Base-by-base conservation (phyloP, 2,888 invertebrate genomes). In the Empis livida region DNA sequence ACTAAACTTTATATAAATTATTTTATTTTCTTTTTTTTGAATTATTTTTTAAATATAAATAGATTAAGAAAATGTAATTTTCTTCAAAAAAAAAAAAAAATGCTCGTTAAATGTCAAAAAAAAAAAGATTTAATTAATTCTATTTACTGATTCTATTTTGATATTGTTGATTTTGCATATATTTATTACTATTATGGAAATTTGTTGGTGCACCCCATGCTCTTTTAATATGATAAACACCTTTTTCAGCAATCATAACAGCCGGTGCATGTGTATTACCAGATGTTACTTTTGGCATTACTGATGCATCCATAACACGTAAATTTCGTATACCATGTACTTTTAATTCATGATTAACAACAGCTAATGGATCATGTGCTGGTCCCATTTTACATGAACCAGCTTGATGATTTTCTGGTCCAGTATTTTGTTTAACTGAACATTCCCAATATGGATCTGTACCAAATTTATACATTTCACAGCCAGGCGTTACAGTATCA, bases 321-420 rank as follows among this genome's bases (percentile, higher is more conserved):
- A 88, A 66, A 5, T 76, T 74, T 13, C 73, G 67, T 11, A 87
- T 71, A 8, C 85, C 86, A 57, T 82, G 77, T 1, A 68, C 68
- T 30, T 63, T 55, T 42, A 87, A 68, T 61, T 78, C 75, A 49
- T 79, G 73, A 62, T 86, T 80, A 0, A 87, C 86, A 0, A 87
- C 87, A 0, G 86, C 82, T 72, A 79, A 72, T 0, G 77, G 78
- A 63, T 88, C 87, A 1, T 68, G 68, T 0, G 62, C 56, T 0
- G 85, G 81, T 0, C 87, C 88, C 85, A 89, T 88, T 73, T 85
- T 87, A 61, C 84, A 84, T 1, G 86, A 82, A 10, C 87, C 87
- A 1, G 79, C 82, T 65, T 87, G 87, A 63, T 88, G 88, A 63
- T 88, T 87, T 67, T 87, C 87, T 0, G 87, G 83, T 0, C 83